Base-by-base conservation (phyloP, 2,797 vertebrate species). In the Anabacerthia variegaticeps region DNA sequence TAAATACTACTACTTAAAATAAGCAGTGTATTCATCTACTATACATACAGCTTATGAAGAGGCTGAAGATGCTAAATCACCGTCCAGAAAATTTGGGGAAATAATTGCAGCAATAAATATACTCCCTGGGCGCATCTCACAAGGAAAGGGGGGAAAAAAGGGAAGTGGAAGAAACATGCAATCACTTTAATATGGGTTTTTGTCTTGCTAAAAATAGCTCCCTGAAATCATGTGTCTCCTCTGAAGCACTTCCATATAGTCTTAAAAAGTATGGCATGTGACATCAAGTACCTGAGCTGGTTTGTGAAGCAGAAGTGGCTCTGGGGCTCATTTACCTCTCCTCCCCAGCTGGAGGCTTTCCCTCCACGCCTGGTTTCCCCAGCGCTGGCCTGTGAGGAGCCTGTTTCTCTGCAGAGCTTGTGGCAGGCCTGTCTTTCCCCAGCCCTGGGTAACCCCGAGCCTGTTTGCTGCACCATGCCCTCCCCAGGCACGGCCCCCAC, bases 91-190 rank as follows among this genome's bases (percentile, higher is more conserved):
- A 15, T 1, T 1, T 15, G 32, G 67, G 21, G 56, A 90, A 72
- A 63, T 49, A 20, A 80, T 62, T 72, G 62, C 65, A 81, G 36
- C 66, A 81, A 36, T 58, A 65, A 71, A 61, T 37, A 34, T 3
- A 58, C 39, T 81, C 3, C 8, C 63, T 44, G 63, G 76, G 37
- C 28, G 4, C 8, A 46, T 66, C 12, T 65, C 20, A 37, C 36
- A 72, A 23, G 28, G 10, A 56, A 73, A 62, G 12, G 34, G 23
- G 22, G 0, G 27, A 80, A 80, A 32, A 18, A 32, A 18, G 4
- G 23, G 91, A 92, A 96, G 48, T 24, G 34, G 83, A 85, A 69
- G 16, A 84, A 89, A 80, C 5, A 65, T 7, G 37, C 65, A 80
- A 37, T 76, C 84, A 77, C 32, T 28, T 28, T 37, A 51, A 21